Evolutionary conservation across 2,113 vertebrate species (phyloP).

Genomic region (Spea bombifrons): DNA sequence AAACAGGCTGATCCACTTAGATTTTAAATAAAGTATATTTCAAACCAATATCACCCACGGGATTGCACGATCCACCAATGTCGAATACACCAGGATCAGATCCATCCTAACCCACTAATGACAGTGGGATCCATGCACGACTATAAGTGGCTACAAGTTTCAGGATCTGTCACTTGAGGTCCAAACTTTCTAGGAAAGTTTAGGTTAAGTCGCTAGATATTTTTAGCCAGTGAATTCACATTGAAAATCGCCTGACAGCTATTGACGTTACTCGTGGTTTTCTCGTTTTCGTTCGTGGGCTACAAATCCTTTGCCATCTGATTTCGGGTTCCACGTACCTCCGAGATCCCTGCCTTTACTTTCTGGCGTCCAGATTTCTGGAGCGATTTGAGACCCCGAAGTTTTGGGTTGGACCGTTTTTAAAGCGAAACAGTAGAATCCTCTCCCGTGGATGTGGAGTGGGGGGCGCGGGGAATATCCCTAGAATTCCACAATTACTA

Average conservation of each 20-base stretch:
- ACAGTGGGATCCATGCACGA: neutral
- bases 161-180: neutral
- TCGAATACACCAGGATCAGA: too few species aligned
- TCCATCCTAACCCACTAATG: too few species aligned
- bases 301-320: neutral
- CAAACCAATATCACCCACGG: too few species aligned
- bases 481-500: too few species aligned
- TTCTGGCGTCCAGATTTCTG: neutral
- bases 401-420: too few species aligned
- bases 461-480: too few species aligned
- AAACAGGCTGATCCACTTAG: too few species aligned
- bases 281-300: neutral
- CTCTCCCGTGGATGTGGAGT: neutral
- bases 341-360: neutral
- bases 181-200: constrained; percentile 23
- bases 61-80: too few species aligned
- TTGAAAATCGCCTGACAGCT: neutral
- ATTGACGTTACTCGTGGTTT: neutral
- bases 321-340: neutral
- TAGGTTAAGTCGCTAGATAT: too few species aligned
- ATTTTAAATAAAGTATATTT: too few species aligned
- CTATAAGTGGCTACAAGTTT: neutral
- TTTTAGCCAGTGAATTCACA: neutral
- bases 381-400: too few species aligned
- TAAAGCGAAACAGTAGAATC: constrained; percentile 13